Evolutionary conservation across 2,888 invertebrate species (phyloP).

Genomic region (Synanthedon myopaeformis): DNA sequence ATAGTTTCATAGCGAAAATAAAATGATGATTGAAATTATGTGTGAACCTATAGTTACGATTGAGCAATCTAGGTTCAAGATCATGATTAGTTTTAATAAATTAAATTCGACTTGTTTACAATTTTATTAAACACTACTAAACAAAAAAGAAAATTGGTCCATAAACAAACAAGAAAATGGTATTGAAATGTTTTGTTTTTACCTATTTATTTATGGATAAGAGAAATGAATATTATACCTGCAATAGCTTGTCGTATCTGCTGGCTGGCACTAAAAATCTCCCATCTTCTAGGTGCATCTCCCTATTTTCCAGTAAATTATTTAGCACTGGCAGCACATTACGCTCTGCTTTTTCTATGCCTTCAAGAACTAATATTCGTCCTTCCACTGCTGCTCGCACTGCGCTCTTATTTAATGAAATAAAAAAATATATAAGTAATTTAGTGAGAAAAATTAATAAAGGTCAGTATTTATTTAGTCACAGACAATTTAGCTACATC

Average conservation of each 20-base stretch:
- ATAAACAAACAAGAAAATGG: neutral
- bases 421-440: too few relatives aligned
- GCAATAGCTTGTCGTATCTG: conserved; percentile 88
- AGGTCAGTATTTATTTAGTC: too few relatives aligned
- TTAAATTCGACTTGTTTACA: too few relatives aligned
- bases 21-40: too few relatives aligned
- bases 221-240: conserved; percentile 62
- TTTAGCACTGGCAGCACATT: conserved; percentile 97
- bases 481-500: too few relatives aligned
- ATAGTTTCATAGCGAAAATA: too few relatives aligned
- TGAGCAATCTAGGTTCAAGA: too few relatives aligned
- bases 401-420: conserved; percentile 76
- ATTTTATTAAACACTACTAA: too few relatives aligned
- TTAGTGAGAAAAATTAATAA: too few relatives aligned
- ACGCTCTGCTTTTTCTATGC: conserved; percentile 96
- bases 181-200: neutral
- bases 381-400: conserved; percentile 93
- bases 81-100: too few relatives aligned
- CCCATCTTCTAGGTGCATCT: conserved; percentile 98
- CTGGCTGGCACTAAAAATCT: conserved; percentile 89
- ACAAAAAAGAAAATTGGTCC: neutral
- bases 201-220: neutral
- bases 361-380: conserved; percentile 90
- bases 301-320: conserved; percentile 95
- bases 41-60: too few relatives aligned